A percentile compares a stretch with the other conserved stretches of the same genome.
phyloP scores from a whole-genome alignment of 1,140 invertebrate species.

The Trialeurodes vaporariorum region DNA sequence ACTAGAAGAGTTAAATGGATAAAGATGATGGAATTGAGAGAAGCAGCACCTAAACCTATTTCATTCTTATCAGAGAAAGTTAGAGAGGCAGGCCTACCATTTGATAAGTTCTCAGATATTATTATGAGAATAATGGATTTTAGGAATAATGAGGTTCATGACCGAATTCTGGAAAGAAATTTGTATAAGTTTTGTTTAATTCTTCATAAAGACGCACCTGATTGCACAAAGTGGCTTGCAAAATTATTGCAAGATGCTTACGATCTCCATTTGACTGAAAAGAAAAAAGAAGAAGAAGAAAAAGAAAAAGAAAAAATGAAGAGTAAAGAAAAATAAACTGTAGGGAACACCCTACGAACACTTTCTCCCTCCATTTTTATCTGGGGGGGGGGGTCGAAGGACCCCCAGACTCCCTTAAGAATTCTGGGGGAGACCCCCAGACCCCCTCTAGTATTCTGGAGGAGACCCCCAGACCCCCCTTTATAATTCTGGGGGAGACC shows the following conservation, averaged over 20 bases:
- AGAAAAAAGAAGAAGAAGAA: neutral
- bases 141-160: neutral
- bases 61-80: slow-evolving; percentile 1
- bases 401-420: too few relatives aligned
- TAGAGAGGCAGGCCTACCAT: neutral
- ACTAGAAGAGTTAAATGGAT: neutral
- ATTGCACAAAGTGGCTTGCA: neutral
- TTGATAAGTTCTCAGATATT: neutral
- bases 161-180: slow-evolving; percentile 1
- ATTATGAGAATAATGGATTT: neutral
- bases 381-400: too few relatives aligned
- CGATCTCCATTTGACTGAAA: neutral
- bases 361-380: too few relatives aligned
- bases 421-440: too few relatives aligned
- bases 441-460: too few relatives aligned
- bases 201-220: slow-evolving; percentile 6
- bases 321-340: too few relatives aligned
- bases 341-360: too few relatives aligned
- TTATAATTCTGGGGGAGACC: too few relatives aligned
- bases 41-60: slow-evolving; percentile 1
- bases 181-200: neutral
- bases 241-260: neutral
- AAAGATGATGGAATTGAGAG: slow-evolving; percentile 2
- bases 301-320: neutral
- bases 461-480: too few relatives aligned